Percentiles rank a stretch among this genome's conserved stretches.
Evolutionary conservation across 2,113 vertebrate genomes (phyloP).

Genomic region (Vulpes lagopus): DNA sequence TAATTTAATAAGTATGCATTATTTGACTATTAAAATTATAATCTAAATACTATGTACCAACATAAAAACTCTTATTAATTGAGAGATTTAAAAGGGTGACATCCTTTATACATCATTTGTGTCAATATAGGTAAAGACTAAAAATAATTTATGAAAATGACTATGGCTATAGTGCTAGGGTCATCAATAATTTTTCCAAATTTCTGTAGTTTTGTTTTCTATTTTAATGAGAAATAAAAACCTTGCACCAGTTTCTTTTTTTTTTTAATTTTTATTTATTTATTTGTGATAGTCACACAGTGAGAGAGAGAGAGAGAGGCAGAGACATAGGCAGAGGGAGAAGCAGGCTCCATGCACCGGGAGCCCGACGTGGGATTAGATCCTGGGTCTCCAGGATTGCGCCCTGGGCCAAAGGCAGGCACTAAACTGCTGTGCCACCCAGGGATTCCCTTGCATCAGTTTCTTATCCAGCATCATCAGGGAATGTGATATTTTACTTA

Average conservation of each 20-base stretch:
- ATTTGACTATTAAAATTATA: background rate
- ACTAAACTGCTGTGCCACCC: too few species aligned
- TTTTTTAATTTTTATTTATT: too few species aligned
- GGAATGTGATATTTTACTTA: background rate
- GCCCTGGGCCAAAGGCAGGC: too few species aligned
- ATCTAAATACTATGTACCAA: background rate
- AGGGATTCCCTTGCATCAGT: too few species aligned
- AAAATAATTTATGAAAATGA: background rate
- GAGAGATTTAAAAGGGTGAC: slow-evolving; percentile 16
- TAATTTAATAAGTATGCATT: background rate
- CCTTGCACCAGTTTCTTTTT: background rate
- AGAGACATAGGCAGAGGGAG: too few species aligned
- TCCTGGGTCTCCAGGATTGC: too few species aligned
- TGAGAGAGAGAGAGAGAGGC: too few species aligned
- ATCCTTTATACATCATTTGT: background rate
- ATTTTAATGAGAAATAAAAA: background rate
- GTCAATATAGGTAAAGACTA: slow-evolving; percentile 8
- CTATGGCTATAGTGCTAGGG: background rate
- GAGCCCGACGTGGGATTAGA: too few species aligned
- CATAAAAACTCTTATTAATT: background rate
- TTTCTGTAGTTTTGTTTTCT: slow-evolving; percentile 17
- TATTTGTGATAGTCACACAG: too few species aligned
- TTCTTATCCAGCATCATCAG: background rate
- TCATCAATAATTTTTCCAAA: background rate
- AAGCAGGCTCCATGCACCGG: too few species aligned